Evolutionary conservation across 2,797 vertebrate genomes (phyloP).

Genomic region (Sciaenops ocellatus): DNA sequence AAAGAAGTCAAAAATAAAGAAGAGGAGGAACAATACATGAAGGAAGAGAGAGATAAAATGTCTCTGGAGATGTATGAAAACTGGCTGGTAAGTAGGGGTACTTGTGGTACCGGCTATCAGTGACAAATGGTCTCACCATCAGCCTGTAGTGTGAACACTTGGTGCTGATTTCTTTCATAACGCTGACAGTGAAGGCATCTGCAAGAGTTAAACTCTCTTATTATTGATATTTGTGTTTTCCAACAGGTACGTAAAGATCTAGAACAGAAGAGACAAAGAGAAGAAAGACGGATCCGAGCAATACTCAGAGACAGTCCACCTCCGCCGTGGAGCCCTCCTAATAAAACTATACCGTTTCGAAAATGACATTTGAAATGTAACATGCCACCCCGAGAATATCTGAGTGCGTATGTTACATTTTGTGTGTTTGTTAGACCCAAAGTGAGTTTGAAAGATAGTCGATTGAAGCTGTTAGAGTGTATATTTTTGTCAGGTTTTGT

Average conservation of each 20-base stretch:
- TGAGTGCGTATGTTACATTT: not conserved
- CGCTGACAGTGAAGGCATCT: not conserved
- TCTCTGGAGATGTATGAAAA: conserved; percentile 91
- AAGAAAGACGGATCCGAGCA: conserved; percentile 83
- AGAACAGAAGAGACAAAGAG: conserved; percentile 84
- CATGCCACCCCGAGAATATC: not conserved
- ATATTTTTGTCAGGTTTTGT: conserved; percentile 13
- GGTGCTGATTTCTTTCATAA: not conserved
- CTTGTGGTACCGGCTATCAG: too few relatives aligned
- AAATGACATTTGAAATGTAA: conserved; percentile 74
- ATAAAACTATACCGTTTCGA: conserved; percentile 87
- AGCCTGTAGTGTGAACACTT: not conserved
- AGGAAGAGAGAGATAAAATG: conserved; percentile 88
- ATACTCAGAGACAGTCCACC: conserved; percentile 79
- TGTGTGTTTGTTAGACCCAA: not conserved
- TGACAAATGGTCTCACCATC: not conserved
- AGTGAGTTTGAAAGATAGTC: conserved; percentile 3
- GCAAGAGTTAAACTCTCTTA: not conserved
- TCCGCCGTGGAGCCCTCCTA: conserved; percentile 94
- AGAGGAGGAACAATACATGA: conserved; percentile 86
- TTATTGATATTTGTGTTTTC: conserved; percentile 17
- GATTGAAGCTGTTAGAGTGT: not conserved
- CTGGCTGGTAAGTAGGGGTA: conserved; percentile 91
- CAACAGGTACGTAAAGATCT: conserved; percentile 89
- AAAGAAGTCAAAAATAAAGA: conserved; percentile 80